Base-by-base conservation (phyloP, 2,888 invertebrate species). In the Allophyes oxyacanthae region DNA sequence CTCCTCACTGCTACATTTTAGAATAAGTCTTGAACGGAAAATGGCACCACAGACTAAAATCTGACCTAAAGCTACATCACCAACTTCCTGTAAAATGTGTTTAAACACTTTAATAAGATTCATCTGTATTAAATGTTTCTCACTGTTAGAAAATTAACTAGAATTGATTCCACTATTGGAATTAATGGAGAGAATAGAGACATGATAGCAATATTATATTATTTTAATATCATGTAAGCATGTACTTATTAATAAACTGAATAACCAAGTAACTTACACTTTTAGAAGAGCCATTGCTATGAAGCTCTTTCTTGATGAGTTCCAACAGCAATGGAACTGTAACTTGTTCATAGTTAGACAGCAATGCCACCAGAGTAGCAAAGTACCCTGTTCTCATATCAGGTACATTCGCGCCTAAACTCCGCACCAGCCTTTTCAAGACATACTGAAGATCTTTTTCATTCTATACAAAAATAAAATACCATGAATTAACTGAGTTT, bases 31-130 rank as follows among this genome's bases (percentile, higher is more conserved):
- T 0, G 97, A 96, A 45, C 96, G 94, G 59, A 97, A 94, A 30
- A 97, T 80, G 2, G 97, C 96, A 15, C 96, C 96, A 80, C 96
- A 96, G 0, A 95, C 94, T 72, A 97, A 89, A 62, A 97, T 95
- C 79, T 96, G 95, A 0, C 97, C 97, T 15, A 96, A 95, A 30
- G 95, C 94, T 43, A 96, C 95, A 90, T 97, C 97, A 33, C 96
- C 96, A 77, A 96, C 95, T 94, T 97, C 97, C 97, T 97, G 26
- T 13, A 58, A 57, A 14, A 9, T 32, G 30, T 28, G 6, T 28
- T 6, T 28, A 1, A 28, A 28, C 6, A 28, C 8, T 28, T 28
- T 28, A 1, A 28, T 28, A 6, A 28, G 28, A 6, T 28, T 2
- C 6, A 6, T 28, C 28, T 28, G 1, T 20, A 20, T 20, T 4